phyloP scores from a whole-genome alignment of 1,140 invertebrate genomes.

The Psix sp. region DNA sequence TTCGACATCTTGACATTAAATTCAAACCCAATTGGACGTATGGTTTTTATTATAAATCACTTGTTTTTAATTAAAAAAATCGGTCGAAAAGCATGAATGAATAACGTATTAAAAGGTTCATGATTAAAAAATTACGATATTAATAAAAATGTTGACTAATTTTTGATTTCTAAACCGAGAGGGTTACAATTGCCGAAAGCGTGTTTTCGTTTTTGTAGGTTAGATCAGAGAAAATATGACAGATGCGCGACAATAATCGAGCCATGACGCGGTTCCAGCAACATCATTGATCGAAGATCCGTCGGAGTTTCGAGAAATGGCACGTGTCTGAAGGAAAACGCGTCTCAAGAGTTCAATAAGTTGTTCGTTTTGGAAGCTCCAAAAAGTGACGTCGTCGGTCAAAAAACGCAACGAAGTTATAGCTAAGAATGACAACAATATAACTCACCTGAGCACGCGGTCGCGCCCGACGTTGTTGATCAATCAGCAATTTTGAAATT shows the following conservation, averaged over 20 bases:
- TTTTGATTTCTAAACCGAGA: not conserved
- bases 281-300: not conserved
- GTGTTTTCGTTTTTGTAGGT: constrained; percentile 43
- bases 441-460: constrained; percentile 18
- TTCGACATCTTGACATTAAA: constrained; percentile 1
- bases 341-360: not conserved
- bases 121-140: too few relatives aligned
- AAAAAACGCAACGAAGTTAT: constrained; percentile 8
- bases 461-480: constrained; percentile 9
- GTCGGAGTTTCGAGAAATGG: not conserved
- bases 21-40: not conserved
- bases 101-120: too few relatives aligned
- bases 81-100: too few relatives aligned
- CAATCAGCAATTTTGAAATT: not conserved
- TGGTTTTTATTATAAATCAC: not conserved
- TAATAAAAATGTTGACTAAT: not conserved
- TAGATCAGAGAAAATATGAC: constrained; percentile 20
- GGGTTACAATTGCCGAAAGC: constrained; percentile 5
- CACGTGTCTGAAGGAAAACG: not conserved
- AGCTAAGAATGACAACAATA: not conserved
- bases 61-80: too few relatives aligned
- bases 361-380: not conserved
- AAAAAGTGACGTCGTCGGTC: not conserved
- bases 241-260: constrained; percentile 7
- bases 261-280: not conserved